Evolutionary conservation across 1,140 invertebrate species (phyloP), one percentile per base, ranked within the genome.

Genomic region (Melanaphis sacchari): DNA sequence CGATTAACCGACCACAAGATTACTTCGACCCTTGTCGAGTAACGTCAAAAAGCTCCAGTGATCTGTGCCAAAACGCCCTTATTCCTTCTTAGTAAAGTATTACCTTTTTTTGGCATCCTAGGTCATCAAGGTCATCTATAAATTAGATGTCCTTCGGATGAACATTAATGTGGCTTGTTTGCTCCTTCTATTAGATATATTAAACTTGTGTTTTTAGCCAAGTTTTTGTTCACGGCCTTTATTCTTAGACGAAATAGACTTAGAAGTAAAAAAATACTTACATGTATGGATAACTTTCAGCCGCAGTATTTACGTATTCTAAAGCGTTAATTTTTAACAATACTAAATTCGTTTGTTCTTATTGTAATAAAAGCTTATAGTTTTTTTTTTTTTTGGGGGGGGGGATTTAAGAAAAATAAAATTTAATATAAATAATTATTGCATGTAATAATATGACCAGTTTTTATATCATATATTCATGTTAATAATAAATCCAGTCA

Each of bases 1-100:
- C 54, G 90, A 91, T 91, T 91, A 91, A 91, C 90, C 90, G 66
- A 46, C 90, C 43, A 81, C 31, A 76, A 52, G 90, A 91, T 91
- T 91, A 91, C 59, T 36, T 81, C 66, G 54, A 82, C 90, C 90
- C 90, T 91, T 76, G 54, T 91, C 54, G 90, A 21, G 21, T 52
- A 82, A 87, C 90, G 90, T 91, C 90, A 91, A 52, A 91, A 91
- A 91, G 52, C 66, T 66, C 9, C 90, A 22, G 31, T 87, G 82
- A 40, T 40, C 82, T 84, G 85, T 91, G 90, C 90, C 90, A 91
- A 91, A 76, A 91, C 38, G 54, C 54, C 59, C 90, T 91, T 66
- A 87, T 87, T 87, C 26, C 41, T 43, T 46, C 43, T 46, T 21
- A 36, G 41, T 43, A 87, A 87, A 87, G 85, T 87, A 87, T 87